Conservation (phyloP, 1,140 invertebrate species). For the Drosophila quadrilineata region DNA sequence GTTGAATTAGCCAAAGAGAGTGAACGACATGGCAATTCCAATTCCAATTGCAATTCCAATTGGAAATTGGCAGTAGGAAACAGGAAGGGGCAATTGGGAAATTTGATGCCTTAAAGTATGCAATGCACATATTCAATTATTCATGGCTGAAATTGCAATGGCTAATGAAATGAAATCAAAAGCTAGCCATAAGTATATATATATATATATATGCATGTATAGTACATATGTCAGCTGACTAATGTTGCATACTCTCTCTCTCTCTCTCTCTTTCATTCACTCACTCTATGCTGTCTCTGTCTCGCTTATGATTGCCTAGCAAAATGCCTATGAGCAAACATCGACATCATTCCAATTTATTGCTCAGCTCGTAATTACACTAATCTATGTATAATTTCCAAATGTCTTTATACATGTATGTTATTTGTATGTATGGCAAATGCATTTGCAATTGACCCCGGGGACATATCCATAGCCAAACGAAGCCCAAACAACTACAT, state of each 20-base stretch:
- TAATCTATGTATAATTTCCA: constrained; percentile 58
- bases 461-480: constrained; percentile 56
- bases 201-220: too few species aligned
- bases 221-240: too few species aligned
- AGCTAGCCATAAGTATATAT: constrained; percentile 58
- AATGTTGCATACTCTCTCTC: constrained; percentile 6
- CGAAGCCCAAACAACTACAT: constrained; percentile 56
- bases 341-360: constrained; percentile 58
- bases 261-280: background rate
- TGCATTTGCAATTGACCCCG: constrained; percentile 72
- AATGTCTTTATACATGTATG: background rate
- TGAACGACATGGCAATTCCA: constrained; percentile 32
- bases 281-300: constrained; percentile 9
- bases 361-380: constrained; percentile 59
- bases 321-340: constrained; percentile 66
- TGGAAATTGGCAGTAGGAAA: too few species aligned
- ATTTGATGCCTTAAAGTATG: constrained; percentile 70
- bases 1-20: constrained; percentile 63
- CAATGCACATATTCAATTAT: constrained; percentile 68
- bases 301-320: constrained; percentile 35
- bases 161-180: constrained; percentile 75
- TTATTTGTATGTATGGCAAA: constrained; percentile 26
- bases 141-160: constrained; percentile 71
- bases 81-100: constrained; percentile 42
- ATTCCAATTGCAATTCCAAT: background rate